Percentiles rank a stretch among this genome's conserved stretches.
These are phyloP conservation scores for Micromesistius poutassou DNA, from an alignment of 2,797 vertebrate genomes.

Conservation along the genomic window DNA sequence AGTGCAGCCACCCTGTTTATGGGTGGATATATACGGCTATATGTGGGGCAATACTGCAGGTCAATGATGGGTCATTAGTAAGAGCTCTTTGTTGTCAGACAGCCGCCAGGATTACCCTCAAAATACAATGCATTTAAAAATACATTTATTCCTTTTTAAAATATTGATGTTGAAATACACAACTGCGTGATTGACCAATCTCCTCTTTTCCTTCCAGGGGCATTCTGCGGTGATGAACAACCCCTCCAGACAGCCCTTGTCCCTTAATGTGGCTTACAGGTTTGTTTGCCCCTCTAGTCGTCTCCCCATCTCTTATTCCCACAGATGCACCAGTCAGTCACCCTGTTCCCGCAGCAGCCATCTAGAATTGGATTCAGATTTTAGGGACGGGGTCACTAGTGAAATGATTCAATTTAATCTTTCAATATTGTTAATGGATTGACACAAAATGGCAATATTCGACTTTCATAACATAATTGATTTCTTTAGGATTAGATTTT, in stretches of 20 bases:
- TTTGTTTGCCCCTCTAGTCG: slow-evolving; percentile 23
- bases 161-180: background rate
- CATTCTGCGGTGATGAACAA: slow-evolving; percentile 98
- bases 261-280: slow-evolving; percentile 94
- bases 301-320: background rate
- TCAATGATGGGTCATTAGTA: background rate
- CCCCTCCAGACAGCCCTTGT: slow-evolving; percentile 90
- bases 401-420: background rate
- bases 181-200: background rate
- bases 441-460: background rate
- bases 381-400: no score
- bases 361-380: background rate
- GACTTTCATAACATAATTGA: no score
- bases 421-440: background rate
- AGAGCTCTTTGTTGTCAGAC: background rate
- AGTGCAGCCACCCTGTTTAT: background rate
- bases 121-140: background rate
- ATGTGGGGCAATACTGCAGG: background rate
- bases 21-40: background rate
- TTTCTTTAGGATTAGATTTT: background rate
- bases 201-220: slow-evolving; percentile 71
- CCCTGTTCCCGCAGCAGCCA: background rate
- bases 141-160: no score
- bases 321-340: background rate
- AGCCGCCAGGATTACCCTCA: background rate